Evolutionary conservation across 2,113 vertebrate genomes (phyloP).

Genomic region (Carassius carassius): DNA sequence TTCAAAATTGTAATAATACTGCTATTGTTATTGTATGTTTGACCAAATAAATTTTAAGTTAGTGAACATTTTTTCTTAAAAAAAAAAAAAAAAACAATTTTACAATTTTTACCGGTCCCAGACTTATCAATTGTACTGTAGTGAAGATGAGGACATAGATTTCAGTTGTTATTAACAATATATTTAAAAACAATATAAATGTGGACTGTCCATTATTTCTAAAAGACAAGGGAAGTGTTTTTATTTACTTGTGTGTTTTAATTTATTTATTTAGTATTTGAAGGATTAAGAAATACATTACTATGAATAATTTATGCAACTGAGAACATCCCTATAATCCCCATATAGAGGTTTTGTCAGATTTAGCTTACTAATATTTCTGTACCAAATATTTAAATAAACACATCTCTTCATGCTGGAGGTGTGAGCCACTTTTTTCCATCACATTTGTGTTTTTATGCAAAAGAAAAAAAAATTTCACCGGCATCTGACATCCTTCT

Average conservation of each 20-base stretch:
- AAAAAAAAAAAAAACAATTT: not conserved
- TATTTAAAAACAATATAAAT: not conserved
- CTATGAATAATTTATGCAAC: not conserved
- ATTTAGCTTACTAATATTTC: not conserved
- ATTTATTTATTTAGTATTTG: not conserved
- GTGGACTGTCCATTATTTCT: not conserved
- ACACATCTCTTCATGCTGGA: not conserved
- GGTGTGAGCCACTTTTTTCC: not conserved
- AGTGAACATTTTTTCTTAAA: not conserved
- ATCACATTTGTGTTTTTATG: slow-evolving; percentile 3
- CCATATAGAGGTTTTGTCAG: not conserved
- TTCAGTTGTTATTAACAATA: not conserved
- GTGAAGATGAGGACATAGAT: not conserved
- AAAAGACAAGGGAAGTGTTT: not conserved
- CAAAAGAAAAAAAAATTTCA: not conserved
- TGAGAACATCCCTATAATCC: not conserved
- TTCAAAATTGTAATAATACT: not conserved
- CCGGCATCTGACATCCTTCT: not conserved
- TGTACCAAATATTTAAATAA: not conserved
- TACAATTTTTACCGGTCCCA: not conserved
- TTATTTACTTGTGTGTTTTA: not conserved
- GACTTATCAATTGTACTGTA: not conserved
- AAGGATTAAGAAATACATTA: not conserved
- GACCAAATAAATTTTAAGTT: not conserved
- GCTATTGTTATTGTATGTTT: not conserved